These are phyloP conservation scores for Ptychadena robeensis DNA, from an alignment of 2,797 vertebrate genomes.

Conservation along the genomic window DNA sequence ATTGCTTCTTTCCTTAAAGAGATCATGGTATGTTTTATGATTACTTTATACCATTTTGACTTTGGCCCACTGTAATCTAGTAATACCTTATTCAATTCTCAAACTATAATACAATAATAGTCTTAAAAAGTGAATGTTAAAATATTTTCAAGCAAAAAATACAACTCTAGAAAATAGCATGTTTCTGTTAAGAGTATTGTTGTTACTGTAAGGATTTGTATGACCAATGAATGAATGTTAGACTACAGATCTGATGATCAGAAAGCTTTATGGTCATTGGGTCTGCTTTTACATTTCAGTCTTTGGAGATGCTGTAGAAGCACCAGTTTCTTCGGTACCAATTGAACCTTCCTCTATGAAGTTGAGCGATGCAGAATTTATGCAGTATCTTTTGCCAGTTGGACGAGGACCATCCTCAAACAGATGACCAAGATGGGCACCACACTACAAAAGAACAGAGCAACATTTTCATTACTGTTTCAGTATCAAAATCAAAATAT, in stretches of 20 bases:
- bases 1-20: too few species aligned
- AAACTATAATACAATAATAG: not conserved
- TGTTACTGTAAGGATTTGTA: conserved; percentile 59
- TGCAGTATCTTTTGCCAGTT: conserved; percentile 93
- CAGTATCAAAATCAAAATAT: too few species aligned
- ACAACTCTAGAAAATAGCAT: not conserved
- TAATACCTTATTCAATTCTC: not conserved
- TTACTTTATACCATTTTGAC: not conserved
- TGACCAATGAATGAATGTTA: conserved; percentile 68
- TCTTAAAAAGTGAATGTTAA: not conserved
- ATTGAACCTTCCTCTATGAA: conserved; percentile 77
- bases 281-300: conserved; percentile 73
- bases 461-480: too few species aligned
- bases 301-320: conserved; percentile 70
- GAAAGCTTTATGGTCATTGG: conserved; percentile 56
- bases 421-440: conserved; percentile 93
- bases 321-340: conserved; percentile 57
- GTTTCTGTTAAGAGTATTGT: not conserved
- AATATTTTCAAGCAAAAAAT: not conserved
- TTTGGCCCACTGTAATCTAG: not conserved
- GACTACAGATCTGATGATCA: conserved; percentile 60
- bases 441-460: conserved; percentile 80
- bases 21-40: not conserved
- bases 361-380: conserved; percentile 91
- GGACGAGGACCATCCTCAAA: conserved; percentile 95